Percentiles rank a stretch among this genome's conserved stretches.
Evolutionary conservation across 2,113 vertebrate species (phyloP).

Genomic region (Mustela lutreola): DNA sequence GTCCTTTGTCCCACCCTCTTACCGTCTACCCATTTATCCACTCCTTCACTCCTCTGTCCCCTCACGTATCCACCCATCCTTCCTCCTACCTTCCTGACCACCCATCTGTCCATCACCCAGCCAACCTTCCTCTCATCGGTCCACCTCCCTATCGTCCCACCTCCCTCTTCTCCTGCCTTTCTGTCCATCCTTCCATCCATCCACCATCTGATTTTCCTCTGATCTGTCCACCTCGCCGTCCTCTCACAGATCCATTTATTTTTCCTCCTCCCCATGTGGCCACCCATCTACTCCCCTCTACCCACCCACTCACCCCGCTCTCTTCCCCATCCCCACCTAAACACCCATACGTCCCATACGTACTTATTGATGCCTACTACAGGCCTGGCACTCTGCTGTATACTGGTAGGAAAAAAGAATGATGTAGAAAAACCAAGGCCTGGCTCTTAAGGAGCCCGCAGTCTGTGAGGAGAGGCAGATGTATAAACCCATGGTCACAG

Average conservation of each 20-base stretch:
- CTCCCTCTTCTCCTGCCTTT: not conserved
- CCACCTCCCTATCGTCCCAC: not conserved
- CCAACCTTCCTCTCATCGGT: not conserved
- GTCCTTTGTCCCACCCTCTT: not conserved
- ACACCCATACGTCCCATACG: too few relatives aligned
- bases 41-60: not conserved
- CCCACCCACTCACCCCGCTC: not conserved
- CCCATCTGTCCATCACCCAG: not conserved
- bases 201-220: not conserved
- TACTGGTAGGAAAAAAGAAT: not conserved
- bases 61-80: not conserved
- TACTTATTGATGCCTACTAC: not conserved
- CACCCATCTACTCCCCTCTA: not conserved
- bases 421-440: not conserved
- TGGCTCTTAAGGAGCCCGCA: not conserved
- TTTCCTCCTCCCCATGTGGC: not conserved
- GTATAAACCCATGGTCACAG: not conserved
- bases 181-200: too few relatives aligned
- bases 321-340: not conserved
- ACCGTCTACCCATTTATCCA: not conserved
- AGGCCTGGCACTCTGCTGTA: not conserved
- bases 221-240: not conserved
- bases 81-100: not conserved
- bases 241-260: not conserved
- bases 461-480: not conserved